Evolutionary conservation across 2,888 invertebrate genomes (phyloP).

Genomic region (Lasioglossum malachurum): DNA sequence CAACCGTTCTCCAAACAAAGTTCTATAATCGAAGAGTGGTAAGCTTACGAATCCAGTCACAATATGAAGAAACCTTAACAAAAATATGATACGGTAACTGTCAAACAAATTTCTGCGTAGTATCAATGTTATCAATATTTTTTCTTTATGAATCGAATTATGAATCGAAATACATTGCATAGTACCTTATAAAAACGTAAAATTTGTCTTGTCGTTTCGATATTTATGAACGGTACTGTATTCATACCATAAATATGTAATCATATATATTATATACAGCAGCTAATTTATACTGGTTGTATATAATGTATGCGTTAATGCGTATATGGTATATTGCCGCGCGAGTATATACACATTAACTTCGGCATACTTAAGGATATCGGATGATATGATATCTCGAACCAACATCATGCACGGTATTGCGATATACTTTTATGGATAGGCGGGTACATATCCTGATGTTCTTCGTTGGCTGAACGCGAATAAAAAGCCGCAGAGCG

Average conservation of each 20-base stretch:
- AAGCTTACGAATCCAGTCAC: background rate
- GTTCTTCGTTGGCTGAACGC: background rate
- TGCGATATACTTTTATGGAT: conserved; percentile 55
- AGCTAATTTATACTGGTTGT: conserved; percentile 5
- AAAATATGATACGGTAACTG: background rate
- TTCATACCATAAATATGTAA: conserved; percentile 18
- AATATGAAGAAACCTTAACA: background rate
- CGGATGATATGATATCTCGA: conserved; percentile 2
- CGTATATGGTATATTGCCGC: conserved; percentile 8
- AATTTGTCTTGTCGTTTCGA: background rate
- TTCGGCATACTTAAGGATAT: conserved; percentile 13
- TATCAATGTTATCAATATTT: background rate
- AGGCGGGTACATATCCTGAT: conserved; percentile 19
- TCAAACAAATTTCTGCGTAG: background rate
- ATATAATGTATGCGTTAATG: conserved; percentile 11
- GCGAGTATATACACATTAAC: background rate
- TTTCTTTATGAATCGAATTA: background rate
- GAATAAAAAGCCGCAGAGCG: background rate
- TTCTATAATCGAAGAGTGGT: conserved; percentile 1
- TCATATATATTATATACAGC: conserved; percentile 27
- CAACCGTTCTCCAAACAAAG: background rate
- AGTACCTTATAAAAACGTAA: background rate
- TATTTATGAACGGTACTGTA: background rate
- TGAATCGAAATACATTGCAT: background rate
- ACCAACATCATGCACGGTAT: conserved; percentile 61